A percentile compares a stretch with the other conserved stretches of the same genome.
Evolutionary conservation across 1,140 invertebrate species (phyloP).

Genomic region (Aphis craccivora): DNA sequence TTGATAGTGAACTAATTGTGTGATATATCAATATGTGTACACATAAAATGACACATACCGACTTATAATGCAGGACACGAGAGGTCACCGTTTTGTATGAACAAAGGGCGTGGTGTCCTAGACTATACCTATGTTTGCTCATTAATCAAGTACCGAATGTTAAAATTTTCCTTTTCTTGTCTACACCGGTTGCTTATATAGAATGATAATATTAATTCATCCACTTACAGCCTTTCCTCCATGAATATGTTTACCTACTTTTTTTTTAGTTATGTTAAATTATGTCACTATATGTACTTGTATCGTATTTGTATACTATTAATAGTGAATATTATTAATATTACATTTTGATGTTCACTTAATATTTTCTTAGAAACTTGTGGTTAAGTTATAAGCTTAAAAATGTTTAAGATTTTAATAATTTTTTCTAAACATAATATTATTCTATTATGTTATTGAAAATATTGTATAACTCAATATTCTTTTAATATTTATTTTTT

Average conservation of each 20-base stretch:
- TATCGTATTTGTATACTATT: background rate
- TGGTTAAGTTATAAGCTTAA: background rate
- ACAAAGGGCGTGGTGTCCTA: conserved; percentile 44
- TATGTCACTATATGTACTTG: background rate
- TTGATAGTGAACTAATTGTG: background rate
- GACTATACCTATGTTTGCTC: background rate
- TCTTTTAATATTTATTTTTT: too few species aligned
- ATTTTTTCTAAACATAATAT: too few species aligned
- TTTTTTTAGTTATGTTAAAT: background rate
- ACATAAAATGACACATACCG: conserved; percentile 19
- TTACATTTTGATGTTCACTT: background rate
- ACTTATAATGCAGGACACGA: conserved; percentile 15
- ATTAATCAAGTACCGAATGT: conserved; percentile 35
- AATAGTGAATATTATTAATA: background rate
- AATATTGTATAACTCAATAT: too few species aligned
- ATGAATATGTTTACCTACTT: background rate
- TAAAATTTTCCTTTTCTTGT: conserved; percentile 24
- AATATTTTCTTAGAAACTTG: background rate
- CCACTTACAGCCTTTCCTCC: background rate
- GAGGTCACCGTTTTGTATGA: conserved; percentile 43
- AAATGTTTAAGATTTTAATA: background rate
- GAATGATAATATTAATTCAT: conserved; percentile 14
- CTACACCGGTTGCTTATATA: conserved; percentile 40
- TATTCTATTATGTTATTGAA: too few species aligned
- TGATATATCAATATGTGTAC: conserved; percentile 4